Evolutionary conservation across 2,888 invertebrate genomes (phyloP).

Genomic region (Ypsolopha scabrella): DNA sequence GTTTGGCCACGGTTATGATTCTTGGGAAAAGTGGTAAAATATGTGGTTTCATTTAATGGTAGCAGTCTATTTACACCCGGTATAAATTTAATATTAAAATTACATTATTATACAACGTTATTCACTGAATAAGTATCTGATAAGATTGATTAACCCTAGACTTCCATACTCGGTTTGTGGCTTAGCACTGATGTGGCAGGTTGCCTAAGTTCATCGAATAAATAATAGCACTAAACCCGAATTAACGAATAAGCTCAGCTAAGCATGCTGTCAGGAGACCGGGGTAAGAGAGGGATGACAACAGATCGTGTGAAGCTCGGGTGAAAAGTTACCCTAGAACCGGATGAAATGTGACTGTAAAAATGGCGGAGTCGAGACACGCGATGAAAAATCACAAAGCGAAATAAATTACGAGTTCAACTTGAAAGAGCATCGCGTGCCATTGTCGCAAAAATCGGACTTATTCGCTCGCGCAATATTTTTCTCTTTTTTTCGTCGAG

Average conservation of each 20-base stretch:
- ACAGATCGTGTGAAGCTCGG: constrained; percentile 17
- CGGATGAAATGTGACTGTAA: constrained; percentile 29
- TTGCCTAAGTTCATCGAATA: not conserved
- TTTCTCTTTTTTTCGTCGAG: constrained; percentile 1
- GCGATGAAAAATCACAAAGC: constrained; percentile 43
- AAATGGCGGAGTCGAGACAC: constrained; percentile 28
- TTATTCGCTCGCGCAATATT: constrained; percentile 5
- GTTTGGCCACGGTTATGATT: too few relatives aligned
- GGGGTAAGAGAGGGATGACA: not conserved
- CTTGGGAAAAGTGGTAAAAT: too few relatives aligned
- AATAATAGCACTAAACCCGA: constrained; percentile 5
- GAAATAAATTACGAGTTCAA: constrained; percentile 37
- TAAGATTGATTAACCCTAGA: too few relatives aligned
- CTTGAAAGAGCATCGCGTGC: constrained; percentile 22
- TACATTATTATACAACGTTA: too few relatives aligned
- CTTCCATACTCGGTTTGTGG: too few relatives aligned
- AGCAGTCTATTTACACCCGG: too few relatives aligned
- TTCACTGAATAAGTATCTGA: too few relatives aligned
- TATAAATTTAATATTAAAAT: too few relatives aligned
- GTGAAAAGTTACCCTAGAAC: constrained; percentile 23
- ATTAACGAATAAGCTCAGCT: constrained; percentile 28
- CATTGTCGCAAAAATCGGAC: constrained; percentile 8
- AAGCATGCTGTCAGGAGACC: constrained; percentile 16
- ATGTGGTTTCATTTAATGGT: too few relatives aligned
- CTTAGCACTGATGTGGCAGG: too few relatives aligned